phyloP scores from a whole-genome alignment of 92 coral and sea anemone species.

The Scolanthus callimorphus region DNA sequence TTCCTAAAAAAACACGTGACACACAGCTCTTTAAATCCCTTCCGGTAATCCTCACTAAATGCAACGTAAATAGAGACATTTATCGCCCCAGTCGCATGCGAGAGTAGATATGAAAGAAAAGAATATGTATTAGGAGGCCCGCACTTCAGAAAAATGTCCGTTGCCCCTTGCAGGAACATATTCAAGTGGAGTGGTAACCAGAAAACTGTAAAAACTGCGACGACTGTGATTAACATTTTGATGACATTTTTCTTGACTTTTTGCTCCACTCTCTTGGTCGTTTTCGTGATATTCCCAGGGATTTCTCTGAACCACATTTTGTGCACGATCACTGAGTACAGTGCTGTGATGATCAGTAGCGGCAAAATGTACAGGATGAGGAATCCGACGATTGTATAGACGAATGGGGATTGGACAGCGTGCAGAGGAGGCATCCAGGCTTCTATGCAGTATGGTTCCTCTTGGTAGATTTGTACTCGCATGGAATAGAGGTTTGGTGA shows the following conservation, averaged over 20 bases:
- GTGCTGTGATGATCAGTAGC: conserved; percentile 26
- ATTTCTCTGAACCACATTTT: conserved; percentile 60
- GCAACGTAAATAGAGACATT: conserved; percentile 54
- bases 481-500: conserved; percentile 45
- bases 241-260: conserved; percentile 51
- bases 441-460: conserved; percentile 35
- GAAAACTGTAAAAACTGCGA: conserved; percentile 49
- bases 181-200: conserved; percentile 45
- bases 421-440: conserved; percentile 53
- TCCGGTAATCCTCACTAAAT: conserved; percentile 63
- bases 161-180: conserved; percentile 16
- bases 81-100: conserved; percentile 55
- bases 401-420: conserved; percentile 19
- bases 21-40: conserved; percentile 44
- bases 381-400: conserved; percentile 43
- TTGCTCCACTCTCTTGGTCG: conserved; percentile 27
- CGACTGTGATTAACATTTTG: conserved; percentile 57
- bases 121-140: conserved; percentile 17
- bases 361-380: conserved; percentile 47
- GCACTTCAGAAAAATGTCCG: conserved; percentile 18
- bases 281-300: conserved; percentile 52
- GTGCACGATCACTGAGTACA: conserved; percentile 54
- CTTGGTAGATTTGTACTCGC: conserved; percentile 5
- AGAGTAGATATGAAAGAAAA: conserved; percentile 24
- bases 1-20: too few species aligned